A percentile compares a stretch with the other conserved stretches of the same genome.
phyloP scores from a whole-genome alignment of 2,797 vertebrate genomes.

The Philypnodon macrostomus region DNA sequence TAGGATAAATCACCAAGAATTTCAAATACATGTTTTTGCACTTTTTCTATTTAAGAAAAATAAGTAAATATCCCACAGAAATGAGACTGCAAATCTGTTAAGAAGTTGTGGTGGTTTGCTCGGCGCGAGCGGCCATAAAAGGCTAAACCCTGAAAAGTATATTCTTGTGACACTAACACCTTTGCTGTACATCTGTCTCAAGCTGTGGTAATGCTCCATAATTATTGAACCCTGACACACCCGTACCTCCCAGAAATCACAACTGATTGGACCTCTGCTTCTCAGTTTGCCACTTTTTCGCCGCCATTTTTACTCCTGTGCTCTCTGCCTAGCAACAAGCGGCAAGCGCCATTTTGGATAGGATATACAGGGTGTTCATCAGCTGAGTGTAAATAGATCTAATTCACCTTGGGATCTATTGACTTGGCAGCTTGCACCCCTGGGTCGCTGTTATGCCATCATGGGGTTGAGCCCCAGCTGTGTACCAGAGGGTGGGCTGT shows the following conservation, averaged over 20 bases:
- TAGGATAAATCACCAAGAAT: too few species aligned
- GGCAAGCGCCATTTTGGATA: conserved; percentile 62
- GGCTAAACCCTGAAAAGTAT: conserved; percentile 11
- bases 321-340: conserved; percentile 81
- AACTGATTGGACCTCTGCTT: conserved; percentile 66
- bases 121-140: conserved; percentile 9
- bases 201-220: conserved; percentile 46
- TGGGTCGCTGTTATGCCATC: conserved; percentile 47
- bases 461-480: conserved; percentile 51
- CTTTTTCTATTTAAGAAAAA: too few species aligned
- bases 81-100: too few species aligned
- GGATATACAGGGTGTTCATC: conserved; percentile 28
- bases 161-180: conserved; percentile 13
- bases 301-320: conserved; percentile 66
- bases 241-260: conserved; percentile 60
- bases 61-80: too few species aligned
- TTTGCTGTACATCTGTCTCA: conserved; percentile 28
- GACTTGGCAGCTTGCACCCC: conserved; percentile 36
- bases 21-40: too few species aligned
- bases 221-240: conserved; percentile 61
- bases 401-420: conserved; percentile 45
- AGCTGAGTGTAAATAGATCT: conserved; percentile 65
- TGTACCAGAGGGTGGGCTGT: conserved; percentile 52
- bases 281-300: conserved; percentile 61
- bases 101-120: conserved; percentile 18